A percentile compares a stretch with the other conserved stretches of the same genome.
Conservation (phyloP, 1,140 invertebrate species). For the Dendrolimus kikuchii region DNA sequence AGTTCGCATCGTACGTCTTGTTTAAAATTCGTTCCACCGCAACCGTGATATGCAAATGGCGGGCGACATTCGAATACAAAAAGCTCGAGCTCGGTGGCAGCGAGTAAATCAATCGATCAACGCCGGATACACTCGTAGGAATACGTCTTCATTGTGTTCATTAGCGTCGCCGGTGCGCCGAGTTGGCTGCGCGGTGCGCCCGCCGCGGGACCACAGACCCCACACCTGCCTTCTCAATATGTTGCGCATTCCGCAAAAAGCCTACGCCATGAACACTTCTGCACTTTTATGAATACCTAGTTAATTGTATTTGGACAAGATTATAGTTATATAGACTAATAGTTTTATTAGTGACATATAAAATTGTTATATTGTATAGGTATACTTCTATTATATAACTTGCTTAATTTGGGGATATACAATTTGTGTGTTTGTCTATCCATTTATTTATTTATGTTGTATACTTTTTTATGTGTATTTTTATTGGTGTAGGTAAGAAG, state of each 20-base stretch:
- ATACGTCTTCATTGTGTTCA: slow-evolving; percentile 71
- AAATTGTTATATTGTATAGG: too few species aligned
- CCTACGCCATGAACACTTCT: slow-evolving; percentile 25
- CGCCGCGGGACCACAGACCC: slow-evolving; percentile 26
- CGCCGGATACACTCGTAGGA: slow-evolving; percentile 60
- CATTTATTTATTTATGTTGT: too few species aligned
- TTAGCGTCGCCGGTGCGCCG: slow-evolving; percentile 46
- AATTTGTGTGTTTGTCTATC: too few species aligned
- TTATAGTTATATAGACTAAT: too few species aligned
- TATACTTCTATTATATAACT: too few species aligned
- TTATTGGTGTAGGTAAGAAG: too few species aligned
- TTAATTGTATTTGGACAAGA: background rate
- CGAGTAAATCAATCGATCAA: slow-evolving; percentile 71
- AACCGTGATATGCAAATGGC: slow-evolving; percentile 57
- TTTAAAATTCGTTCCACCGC: slow-evolving; percentile 48
- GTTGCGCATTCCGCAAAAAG: slow-evolving; percentile 49
- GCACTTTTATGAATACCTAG: slow-evolving; percentile 11
- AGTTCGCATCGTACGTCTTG: slow-evolving; percentile 40
- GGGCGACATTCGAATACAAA: slow-evolving; percentile 67
- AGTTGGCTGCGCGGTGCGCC: background rate
- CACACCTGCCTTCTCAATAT: slow-evolving; percentile 53
- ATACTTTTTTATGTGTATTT: too few species aligned
- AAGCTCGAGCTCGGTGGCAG: slow-evolving; percentile 65
- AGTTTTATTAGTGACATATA: too few species aligned
- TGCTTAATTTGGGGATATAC: too few species aligned